These are phyloP conservation scores for Bombus superbus DNA, from an alignment of 1,140 invertebrate species.

Conservation along the genomic window DNA sequence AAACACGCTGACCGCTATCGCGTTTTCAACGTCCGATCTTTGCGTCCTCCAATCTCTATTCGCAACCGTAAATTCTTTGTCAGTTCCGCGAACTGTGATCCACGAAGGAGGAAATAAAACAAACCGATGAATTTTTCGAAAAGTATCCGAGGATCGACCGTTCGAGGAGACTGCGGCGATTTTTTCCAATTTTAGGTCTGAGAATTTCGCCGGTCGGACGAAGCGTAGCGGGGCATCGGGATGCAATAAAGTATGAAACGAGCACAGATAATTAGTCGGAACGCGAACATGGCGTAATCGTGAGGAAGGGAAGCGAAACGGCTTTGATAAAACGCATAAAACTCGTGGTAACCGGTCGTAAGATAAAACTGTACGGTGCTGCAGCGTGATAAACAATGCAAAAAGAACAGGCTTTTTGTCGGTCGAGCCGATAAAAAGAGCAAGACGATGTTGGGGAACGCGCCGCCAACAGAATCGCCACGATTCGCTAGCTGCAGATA, in stretches of 20 bases:
- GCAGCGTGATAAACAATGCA: constrained; percentile 56
- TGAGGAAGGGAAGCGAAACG: constrained; percentile 58
- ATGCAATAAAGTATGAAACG: constrained; percentile 12
- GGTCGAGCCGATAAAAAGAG: constrained; percentile 29
- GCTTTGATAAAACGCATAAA: constrained; percentile 47
- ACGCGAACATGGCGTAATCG: constrained; percentile 17
- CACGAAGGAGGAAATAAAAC: neutral
- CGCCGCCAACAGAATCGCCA: neutral
- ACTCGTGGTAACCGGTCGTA: constrained; percentile 48
- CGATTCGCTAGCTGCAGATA: constrained; percentile 30
- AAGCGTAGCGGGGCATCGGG: neutral
- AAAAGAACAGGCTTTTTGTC: neutral
- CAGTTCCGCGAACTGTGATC: neutral
- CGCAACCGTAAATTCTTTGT: neutral
- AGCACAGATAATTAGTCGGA: constrained; percentile 34
- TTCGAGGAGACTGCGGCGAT: neutral
- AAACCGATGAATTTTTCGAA: neutral
- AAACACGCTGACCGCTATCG: neutral
- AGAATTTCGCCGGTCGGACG: neutral
- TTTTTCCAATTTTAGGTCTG: neutral
- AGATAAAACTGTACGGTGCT: constrained; percentile 49
- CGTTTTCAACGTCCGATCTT: neutral
- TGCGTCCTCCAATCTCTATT: neutral
- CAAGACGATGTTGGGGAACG: constrained; percentile 30
- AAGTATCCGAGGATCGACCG: no score